These are phyloP conservation scores for Coptotermes formosanus DNA, from an alignment of 1,140 invertebrate species.

Conservation along the genomic window DNA sequence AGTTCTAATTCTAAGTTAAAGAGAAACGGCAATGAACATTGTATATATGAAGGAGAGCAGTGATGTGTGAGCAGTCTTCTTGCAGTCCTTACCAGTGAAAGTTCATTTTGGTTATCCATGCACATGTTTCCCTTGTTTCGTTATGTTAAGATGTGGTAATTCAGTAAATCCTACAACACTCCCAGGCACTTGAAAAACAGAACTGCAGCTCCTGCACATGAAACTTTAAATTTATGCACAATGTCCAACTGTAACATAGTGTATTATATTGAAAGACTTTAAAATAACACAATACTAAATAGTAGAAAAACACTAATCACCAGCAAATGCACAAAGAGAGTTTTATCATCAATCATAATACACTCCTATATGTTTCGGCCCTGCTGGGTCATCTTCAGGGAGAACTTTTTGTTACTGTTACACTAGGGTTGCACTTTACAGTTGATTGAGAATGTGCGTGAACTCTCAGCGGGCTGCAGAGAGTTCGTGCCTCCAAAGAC, in stretches of 20 bases:
- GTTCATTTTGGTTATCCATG: not conserved
- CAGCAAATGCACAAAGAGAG: too few species aligned
- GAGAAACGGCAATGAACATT: not conserved
- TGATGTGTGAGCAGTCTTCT: not conserved
- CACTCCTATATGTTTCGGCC: too few species aligned
- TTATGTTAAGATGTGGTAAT: not conserved
- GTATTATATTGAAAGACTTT: not conserved
- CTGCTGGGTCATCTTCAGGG: too few species aligned
- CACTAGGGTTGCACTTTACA: too few species aligned
- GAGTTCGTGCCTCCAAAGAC: too few species aligned
- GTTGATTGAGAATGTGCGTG: too few species aligned
- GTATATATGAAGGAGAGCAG: conserved; percentile 4
- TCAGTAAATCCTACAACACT: not conserved
- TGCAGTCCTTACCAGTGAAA: too few species aligned
- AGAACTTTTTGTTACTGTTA: too few species aligned
- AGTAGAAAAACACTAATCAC: too few species aligned
- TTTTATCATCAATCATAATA: too few species aligned
- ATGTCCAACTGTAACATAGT: not conserved
- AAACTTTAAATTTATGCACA: not conserved
- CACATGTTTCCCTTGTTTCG: not conserved
- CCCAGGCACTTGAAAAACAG: not conserved
- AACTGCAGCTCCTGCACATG: not conserved
- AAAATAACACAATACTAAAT: not conserved
- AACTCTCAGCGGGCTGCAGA: too few species aligned
- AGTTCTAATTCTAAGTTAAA: conserved; percentile 1